Conservation (phyloP, 2,113 vertebrate species). For the Ivindomyrus marchei region DNA sequence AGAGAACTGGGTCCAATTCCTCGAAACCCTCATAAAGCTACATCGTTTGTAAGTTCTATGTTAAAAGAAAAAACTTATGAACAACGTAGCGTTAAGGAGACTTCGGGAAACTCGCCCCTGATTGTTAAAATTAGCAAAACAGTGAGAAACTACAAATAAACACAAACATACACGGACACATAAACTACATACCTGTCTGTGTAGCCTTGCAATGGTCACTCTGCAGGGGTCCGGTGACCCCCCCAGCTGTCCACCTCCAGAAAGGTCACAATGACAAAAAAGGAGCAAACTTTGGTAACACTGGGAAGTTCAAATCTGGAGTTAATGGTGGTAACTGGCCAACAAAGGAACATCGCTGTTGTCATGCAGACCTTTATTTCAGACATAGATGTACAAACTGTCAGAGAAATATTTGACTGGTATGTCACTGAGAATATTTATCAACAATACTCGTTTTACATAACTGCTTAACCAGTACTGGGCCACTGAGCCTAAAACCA, state of each 20-base stretch:
- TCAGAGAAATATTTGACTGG: background rate
- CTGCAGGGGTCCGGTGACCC: background rate
- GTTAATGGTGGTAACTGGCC: background rate
- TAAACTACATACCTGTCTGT: background rate
- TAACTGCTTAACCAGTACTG: background rate
- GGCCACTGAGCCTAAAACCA: background rate
- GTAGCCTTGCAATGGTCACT: background rate
- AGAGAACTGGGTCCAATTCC: background rate
- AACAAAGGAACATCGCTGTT: background rate
- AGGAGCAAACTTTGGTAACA: background rate
- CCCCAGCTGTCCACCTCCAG: background rate
- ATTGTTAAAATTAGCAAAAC: background rate
- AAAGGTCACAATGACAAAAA: background rate
- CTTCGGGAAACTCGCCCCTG: background rate
- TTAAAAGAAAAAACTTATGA: too few relatives aligned
- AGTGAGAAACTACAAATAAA: background rate
- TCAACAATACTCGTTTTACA: background rate
- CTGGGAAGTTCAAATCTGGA: background rate
- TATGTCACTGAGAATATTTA: background rate
- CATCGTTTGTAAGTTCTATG: too few relatives aligned
- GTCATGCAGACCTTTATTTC: background rate
- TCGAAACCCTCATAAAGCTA: too few relatives aligned
- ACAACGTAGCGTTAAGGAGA: too few relatives aligned
- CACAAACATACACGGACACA: background rate
- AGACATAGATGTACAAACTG: background rate